phyloP scores from a whole-genome alignment of 2,113 vertebrate genomes.

The Oplegnathus fasciatus region DNA sequence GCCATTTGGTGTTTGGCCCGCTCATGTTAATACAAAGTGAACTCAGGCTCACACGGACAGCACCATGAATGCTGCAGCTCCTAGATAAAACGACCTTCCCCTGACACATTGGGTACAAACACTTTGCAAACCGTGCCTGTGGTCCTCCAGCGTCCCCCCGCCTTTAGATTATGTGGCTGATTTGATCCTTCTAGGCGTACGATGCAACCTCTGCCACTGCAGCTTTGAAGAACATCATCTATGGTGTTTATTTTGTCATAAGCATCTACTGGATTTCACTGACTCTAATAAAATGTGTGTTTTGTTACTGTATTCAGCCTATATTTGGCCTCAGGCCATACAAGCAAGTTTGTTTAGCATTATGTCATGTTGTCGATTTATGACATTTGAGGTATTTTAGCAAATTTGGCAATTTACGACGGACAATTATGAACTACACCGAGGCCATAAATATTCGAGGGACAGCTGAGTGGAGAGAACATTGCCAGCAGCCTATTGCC shows the following conservation, averaged over 20 bases:
- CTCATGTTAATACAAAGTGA: slow-evolving; percentile 62
- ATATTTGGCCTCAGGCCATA: slow-evolving; percentile 14
- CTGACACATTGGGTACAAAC: slow-evolving; percentile 65
- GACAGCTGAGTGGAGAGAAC: slow-evolving; percentile 8
- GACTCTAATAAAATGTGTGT: slow-evolving; percentile 4
- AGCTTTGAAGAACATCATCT: slow-evolving; percentile 19
- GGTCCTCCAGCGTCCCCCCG: slow-evolving; percentile 23
- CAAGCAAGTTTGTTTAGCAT: not conserved
- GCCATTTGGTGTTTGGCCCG: slow-evolving; percentile 36
- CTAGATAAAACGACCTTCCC: slow-evolving; percentile 56
- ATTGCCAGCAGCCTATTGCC: slow-evolving; percentile 26
- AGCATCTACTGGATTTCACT: slow-evolving; percentile 5
- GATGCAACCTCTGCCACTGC: slow-evolving; percentile 10
- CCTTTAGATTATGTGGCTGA: slow-evolving; percentile 48
- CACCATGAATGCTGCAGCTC: slow-evolving; percentile 28
- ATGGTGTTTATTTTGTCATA: not conserved
- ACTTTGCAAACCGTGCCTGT: slow-evolving; percentile 28
- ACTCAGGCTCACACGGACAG: slow-evolving; percentile 37
- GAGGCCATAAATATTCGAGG: slow-evolving; percentile 38
- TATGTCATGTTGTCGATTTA: slow-evolving; percentile 38
- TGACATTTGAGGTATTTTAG: slow-evolving; percentile 12
- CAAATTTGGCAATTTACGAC: slow-evolving; percentile 38
- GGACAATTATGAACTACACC: slow-evolving; percentile 22
- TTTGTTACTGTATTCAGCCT: not conserved
- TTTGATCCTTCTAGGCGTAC: slow-evolving; percentile 32